Base-by-base conservation (phyloP, 2,888 invertebrate genomes). In the Coelogynopora nodosa region DNA sequence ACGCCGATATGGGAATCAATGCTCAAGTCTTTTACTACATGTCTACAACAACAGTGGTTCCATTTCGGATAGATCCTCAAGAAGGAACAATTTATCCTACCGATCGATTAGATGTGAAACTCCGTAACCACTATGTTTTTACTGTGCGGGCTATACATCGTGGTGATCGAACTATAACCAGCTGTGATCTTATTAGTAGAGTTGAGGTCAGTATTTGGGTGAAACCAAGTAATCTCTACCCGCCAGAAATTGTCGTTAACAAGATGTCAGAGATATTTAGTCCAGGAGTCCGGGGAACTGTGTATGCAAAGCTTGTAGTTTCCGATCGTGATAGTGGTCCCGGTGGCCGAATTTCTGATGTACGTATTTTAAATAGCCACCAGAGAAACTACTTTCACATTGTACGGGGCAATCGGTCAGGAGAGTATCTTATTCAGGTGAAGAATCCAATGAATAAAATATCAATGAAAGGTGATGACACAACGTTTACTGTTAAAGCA, bases 1-100 rank as follows among this genome's bases (percentile, higher is more conserved):
- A 86, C 26, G 86, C 86, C 0, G 86, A 86, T 82, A 67, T 30
- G 23, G 86, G 86, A 18, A 86, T 86, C n/a, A 86, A 86, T 29
- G 80, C 80, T 18, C 80, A 82, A 26, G 31, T 86, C 18, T 86
- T 81, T 82, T 86, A 82, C 28, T 80, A 29, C 31, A 13, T 74
- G 2, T 74, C 74, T 5, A 0, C 31, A 30, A 28, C 67, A 29
- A 1, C 0, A 10, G 0, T 0, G 26, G 1, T 67, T 1, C 86
- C 80, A 1, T 86, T 86, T 86, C 80, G 80, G 10, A 30, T 86
- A 1, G 80, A 86, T 86, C 82, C 86, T 28, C 80, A 29, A 23
- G 27, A 26, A 26, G 86, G 86, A 0, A 31, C 29, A 10, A 23
- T 86, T 0, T 86, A 86, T 82, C 82, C 82, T 5, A 30, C 82